A percentile compares a stretch with the other conserved stretches of the same genome.
phyloP scores from a whole-genome alignment of 2,113 vertebrate genomes.

The Solea solea region DNA sequence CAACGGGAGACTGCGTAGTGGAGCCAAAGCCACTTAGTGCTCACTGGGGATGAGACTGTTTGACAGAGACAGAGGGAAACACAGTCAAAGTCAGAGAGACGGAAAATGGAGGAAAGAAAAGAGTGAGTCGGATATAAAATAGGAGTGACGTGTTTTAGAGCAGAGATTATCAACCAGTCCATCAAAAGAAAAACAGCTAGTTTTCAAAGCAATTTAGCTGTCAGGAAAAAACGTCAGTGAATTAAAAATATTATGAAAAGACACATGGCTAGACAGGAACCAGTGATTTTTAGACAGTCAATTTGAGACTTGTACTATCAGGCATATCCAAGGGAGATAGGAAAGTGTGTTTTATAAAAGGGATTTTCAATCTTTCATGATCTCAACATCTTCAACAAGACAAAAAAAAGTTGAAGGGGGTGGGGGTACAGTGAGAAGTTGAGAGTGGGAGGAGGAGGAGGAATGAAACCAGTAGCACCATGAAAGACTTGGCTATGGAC shows the following conservation, averaged over 20 bases:
- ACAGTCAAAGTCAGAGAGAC: constrained; percentile 35
- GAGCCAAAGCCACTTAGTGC: constrained; percentile 61
- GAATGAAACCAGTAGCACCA: constrained; percentile 22
- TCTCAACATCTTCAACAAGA: constrained; percentile 9
- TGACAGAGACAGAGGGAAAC: constrained; percentile 45
- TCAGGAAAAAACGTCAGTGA: constrained; percentile 29
- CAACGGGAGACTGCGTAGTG: constrained; percentile 54
- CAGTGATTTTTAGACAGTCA: constrained; percentile 1
- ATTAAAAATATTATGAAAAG: constrained; percentile 12
- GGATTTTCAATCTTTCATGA: too few species aligned
- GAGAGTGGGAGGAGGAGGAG: constrained; percentile 30
- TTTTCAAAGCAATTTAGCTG: constrained; percentile 3
- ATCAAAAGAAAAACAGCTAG: constrained; percentile 17
- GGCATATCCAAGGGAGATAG: too few species aligned
- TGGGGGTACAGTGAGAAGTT: constrained; percentile 1
- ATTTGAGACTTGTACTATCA: neutral
- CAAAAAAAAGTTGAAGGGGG: neutral
- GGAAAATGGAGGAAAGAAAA: constrained; percentile 42
- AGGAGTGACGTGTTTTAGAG: constrained; percentile 44
- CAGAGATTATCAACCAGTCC: constrained; percentile 32
- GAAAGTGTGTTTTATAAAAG: too few species aligned
- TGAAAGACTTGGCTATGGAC: constrained; percentile 4
- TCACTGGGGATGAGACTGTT: constrained; percentile 59
- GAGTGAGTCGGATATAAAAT: constrained; percentile 23
- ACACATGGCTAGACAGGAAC: neutral